Base-by-base conservation (phyloP, 2,888 invertebrate genomes). In the Marronus borbonicus region DNA sequence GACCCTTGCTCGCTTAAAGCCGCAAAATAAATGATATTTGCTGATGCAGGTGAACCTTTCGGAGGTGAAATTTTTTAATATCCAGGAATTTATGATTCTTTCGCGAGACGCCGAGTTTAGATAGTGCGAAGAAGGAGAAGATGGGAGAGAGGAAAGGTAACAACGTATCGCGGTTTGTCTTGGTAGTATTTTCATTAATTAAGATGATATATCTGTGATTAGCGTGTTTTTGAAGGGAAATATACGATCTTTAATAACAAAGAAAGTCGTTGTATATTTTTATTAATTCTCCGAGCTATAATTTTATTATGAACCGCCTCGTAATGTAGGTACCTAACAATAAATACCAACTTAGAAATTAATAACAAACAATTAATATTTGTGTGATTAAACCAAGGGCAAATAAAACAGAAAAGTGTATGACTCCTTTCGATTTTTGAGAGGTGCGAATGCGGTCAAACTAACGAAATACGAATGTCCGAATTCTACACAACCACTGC, bases 21-120 rank as follows among this genome's bases (percentile, higher is more conserved):
- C 68, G 55, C 76, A 76, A 55, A 76, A 76, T 68, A 66, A 66
- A 76, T 76, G 76, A 66, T 66, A 76, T 76, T 68, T 68, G 76
- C 66, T 31, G 76, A 76, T 76, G 76, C 60, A 62, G 64, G 62
- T 74, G 74, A 44, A 50, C 8, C 62, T 62, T 14, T 14, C 14
- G 62, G 62, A 17, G 58, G 36, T 31, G 49, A 76, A 44, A 55
- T 76, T 72, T 74, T 24, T 74, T 74, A 74, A 74, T 74, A 74
- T 74, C 49, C 49, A 62, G 14, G 62, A 74, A 74, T 74, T 74
- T 74, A 74, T 62, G 72, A 49, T 39, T 60, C 62, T 58, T 58
- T 44, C 12, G 20, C 17, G 55, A 20, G 20, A 58, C 44, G 60
- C 72, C 58, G 60, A 39, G 31, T 36, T 14, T 44, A 44, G 24